These are phyloP conservation scores for Gryllus longicercus DNA, from an alignment of 2,888 invertebrate genomes.

Conservation along the genomic window DNA sequence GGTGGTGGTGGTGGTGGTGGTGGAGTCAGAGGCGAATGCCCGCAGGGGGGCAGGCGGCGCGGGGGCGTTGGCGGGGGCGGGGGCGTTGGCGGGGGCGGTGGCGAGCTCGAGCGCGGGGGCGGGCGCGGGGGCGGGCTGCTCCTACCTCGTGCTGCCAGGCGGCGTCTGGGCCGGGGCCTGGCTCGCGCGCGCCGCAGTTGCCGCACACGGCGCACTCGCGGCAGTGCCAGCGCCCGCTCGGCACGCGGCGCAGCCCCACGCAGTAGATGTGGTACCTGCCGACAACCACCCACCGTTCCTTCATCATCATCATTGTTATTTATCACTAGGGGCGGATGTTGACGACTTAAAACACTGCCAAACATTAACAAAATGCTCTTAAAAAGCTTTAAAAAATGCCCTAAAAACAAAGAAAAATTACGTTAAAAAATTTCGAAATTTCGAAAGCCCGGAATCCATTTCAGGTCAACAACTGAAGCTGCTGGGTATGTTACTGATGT, in stretches of 20 bases:
- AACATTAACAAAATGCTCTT: no score
- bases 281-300: neutral
- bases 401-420: no score
- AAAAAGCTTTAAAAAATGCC: no score
- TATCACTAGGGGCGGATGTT: no score
- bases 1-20: no score
- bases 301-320: no score
- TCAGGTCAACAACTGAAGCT: no score
- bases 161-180: conserved; percentile 45
- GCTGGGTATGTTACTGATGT: no score
- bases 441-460: no score
- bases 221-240: conserved; percentile 88
- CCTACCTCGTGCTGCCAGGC: conserved; percentile 52
- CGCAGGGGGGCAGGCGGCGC: neutral
- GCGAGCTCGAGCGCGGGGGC: neutral
- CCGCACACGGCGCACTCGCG: conserved; percentile 68
- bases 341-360: no score
- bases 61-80: neutral
- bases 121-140: neutral
- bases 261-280: conserved; percentile 81
- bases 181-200: conserved; percentile 51
- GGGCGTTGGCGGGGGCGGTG: neutral
- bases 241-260: conserved; percentile 74
- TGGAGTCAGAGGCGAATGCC: neutral
- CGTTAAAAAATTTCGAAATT: no score